Conservation (phyloP, 2,113 vertebrate genomes). For the Oryzias celebensis region DNA sequence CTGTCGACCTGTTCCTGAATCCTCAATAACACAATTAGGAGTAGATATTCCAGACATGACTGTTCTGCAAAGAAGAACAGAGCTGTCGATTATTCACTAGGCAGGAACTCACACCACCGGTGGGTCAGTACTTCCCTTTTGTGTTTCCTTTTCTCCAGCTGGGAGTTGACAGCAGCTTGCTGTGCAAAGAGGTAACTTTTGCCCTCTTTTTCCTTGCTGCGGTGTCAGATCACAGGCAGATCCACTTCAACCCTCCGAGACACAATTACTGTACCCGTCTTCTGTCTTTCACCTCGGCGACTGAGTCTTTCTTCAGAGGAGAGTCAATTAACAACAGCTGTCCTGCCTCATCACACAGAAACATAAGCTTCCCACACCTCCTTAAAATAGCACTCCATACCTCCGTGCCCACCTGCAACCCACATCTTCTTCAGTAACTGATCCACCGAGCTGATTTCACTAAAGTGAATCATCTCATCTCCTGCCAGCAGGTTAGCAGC, state of each 20-base stretch:
- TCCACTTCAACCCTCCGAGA: conserved; percentile 31
- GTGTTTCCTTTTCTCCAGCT: conserved; percentile 30
- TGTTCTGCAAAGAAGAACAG: not conserved
- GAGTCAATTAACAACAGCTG: conserved; percentile 23
- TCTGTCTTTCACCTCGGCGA: conserved; percentile 26
- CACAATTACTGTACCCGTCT: conserved; percentile 50
- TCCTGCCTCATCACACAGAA: conserved; percentile 29
- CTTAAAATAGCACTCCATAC: conserved; percentile 5
- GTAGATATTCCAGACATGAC: too few relatives aligned
- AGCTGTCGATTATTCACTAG: conserved; percentile 5
- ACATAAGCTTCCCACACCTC: conserved; percentile 9
- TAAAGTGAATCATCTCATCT: conserved; percentile 1
- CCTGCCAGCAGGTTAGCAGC: not conserved
- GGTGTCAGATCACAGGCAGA: conserved; percentile 32
- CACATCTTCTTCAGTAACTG: not conserved
- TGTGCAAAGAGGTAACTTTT: conserved; percentile 5
- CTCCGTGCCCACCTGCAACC: not conserved
- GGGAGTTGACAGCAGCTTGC: conserved; percentile 10
- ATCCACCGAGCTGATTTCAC: not conserved
- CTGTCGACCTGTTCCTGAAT: too few relatives aligned
- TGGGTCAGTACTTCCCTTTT: conserved; percentile 35
- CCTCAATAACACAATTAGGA: too few relatives aligned
- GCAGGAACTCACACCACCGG: conserved; percentile 30
- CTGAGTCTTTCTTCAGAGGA: conserved; percentile 17
- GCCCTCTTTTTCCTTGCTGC: not conserved